Evolutionary conservation across 1,140 invertebrate species (phyloP), one percentile per base, ranked within the genome.

Genomic region (Subanguina moxae): DNA sequence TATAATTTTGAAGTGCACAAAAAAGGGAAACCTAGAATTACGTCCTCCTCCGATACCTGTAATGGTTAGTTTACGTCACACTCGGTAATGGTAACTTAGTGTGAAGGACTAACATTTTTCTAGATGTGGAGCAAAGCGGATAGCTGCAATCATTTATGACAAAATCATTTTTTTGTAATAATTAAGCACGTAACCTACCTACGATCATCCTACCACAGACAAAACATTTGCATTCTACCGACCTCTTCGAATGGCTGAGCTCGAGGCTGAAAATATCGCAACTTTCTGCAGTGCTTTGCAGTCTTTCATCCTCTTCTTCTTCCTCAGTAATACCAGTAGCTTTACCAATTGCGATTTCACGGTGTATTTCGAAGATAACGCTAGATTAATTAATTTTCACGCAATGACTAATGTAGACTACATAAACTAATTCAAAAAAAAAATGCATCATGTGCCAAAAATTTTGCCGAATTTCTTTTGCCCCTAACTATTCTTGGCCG

Each of bases 121-220:
- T 46, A 75, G 67, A 63, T 75, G 73, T 56, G 73, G 73, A 21
- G 73, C 73, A 42, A 75, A 75, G 38, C 73, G 28, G 9, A 59
- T n/a, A n/a, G 73, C 73, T 25, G 73, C 74, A 48, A 75, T 75
- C 63, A 69, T 30, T 28, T 58, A 71, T 25, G 28, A n/a, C n/a
- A n/a, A n/a, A n/a, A n/a, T n/a, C n/a, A n/a, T 74, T 76, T 52
- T 76, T 75, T 57, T 75, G 74, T 57, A 75, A 68, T 62, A 76
- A 74, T 48, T 74, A 74, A n/a, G 73, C 73, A 32, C 76, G 76
- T 48, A 74, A 30, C 5, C 32, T n/a, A n/a, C 74, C 73, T 25
- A 74, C 73, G 32, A 75, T 75, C 63, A 73, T 46, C 19, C 73
- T 72, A 43, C 43, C 1, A 43, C 66, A 68, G 8, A 68, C 66